phyloP scores from a whole-genome alignment of 2,888 invertebrate genomes.

The Blera fallax region DNA sequence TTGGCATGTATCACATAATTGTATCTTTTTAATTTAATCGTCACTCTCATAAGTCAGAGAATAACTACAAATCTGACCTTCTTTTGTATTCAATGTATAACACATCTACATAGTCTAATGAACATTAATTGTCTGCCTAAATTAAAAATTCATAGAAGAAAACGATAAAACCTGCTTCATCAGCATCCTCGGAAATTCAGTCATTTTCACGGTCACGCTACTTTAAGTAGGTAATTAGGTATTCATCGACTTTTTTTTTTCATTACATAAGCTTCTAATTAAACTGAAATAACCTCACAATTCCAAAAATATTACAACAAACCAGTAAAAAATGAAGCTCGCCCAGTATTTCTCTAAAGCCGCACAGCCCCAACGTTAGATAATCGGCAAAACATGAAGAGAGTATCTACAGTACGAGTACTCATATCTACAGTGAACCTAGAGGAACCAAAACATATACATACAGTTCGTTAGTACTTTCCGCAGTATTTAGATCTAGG shows the following conservation, averaged over 20 bases:
- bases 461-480: too few relatives aligned
- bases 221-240: neutral
- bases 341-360: neutral
- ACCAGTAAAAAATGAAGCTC: neutral
- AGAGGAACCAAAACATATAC: neutral
- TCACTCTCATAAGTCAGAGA: too few relatives aligned
- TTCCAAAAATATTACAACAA: neutral
- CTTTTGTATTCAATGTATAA: neutral
- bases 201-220: conserved; percentile 27
- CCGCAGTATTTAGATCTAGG: neutral
- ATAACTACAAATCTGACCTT: too few relatives aligned
- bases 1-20: too few relatives aligned
- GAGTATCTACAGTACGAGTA: too few relatives aligned
- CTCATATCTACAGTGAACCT: neutral
- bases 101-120: neutral
- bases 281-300: neutral
- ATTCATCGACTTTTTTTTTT: neutral
- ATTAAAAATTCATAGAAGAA: neutral
- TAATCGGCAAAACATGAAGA: neutral
- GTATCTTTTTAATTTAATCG: too few relatives aligned
- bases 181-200: neutral
- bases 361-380: neutral
- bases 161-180: neutral
- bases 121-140: neutral
- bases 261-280: conserved; percentile 21